A percentile compares a stretch with the other conserved stretches of the same genome.
phyloP scores from a whole-genome alignment of 2,888 invertebrate genomes.

The Pristionchus fissidentatus region DNA sequence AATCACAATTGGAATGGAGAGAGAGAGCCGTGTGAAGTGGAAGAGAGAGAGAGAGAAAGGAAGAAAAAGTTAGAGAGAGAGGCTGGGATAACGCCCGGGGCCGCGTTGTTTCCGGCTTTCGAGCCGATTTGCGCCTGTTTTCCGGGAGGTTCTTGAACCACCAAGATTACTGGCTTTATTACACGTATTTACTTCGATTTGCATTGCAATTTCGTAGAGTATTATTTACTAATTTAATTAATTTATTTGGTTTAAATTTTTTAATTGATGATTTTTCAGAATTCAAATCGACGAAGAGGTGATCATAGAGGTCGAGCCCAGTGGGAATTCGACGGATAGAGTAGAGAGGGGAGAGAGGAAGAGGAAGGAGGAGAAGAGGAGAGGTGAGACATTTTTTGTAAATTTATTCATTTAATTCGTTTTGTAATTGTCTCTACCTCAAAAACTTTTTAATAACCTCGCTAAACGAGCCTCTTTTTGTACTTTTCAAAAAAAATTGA shows the following conservation, averaged over 20 bases:
- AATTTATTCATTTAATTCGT: background rate
- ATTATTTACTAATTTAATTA: no score
- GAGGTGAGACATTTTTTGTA: background rate
- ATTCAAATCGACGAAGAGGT: constrained; percentile 45
- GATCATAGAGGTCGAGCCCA: background rate
- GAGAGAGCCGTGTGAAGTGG: no score
- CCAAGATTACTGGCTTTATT: no score
- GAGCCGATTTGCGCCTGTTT: no score
- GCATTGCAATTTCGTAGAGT: no score
- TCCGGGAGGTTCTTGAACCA: no score
- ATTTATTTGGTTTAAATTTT: background rate
- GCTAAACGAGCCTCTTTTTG: no score
- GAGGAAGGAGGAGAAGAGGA: background rate
- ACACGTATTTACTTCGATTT: no score
- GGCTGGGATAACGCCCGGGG: background rate
- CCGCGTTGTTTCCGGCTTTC: background rate
- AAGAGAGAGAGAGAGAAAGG: no score
- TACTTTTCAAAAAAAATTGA: no score
- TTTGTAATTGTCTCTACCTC: background rate
- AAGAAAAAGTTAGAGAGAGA: no score
- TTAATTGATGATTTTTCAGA: background rate
- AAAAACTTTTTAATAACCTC: background rate
- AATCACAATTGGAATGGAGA: constrained; percentile 20
- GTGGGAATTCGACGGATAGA: no score
- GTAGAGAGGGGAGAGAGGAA: background rate